Base-by-base conservation (phyloP, 2,888 invertebrate species). In the Drosophila picticornis region DNA sequence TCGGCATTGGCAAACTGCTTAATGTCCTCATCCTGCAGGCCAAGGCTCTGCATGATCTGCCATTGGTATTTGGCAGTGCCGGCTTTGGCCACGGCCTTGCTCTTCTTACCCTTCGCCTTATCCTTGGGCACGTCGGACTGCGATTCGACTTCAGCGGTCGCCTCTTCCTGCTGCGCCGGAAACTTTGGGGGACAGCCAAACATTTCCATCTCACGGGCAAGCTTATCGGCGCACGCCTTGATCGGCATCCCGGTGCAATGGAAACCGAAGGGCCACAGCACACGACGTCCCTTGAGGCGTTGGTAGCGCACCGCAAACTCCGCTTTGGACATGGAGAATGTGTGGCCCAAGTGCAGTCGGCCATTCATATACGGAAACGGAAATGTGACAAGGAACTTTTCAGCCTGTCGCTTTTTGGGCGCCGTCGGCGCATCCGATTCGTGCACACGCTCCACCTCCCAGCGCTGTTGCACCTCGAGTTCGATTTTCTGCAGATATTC, bases 291-390 rank as follows among this genome's bases (percentile, higher is more conserved):
- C 93, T 97, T 96, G 59, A 99, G 93, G n/a, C 99, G 95, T 79
- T 99, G 96, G 93, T 97, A 99, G 55, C 99, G 96, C 64, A 96
- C 95, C 19, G 98, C 96, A 95, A 98, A 99, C 97, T 99, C 99
- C 92, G 98, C 98, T 94, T 99, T 99, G 11, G 99, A 98, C 55
- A 99, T 92, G 5, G 99, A 97, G 94, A 99, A 99, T 19, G 98
- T 98, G 93, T 99, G 99, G 0, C 99, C 99, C 80, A 99, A 94
- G 95, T 99, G 99, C 63, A 99, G 95, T 53, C 98, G 95, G 13
- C 99, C 99, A 95, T 99, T 99, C 99, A 99, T 99, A 92, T 99
- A 99, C 0, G 99, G 99, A 94, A 96, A 99, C 1, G 99, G 99
- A 94, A 99, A 99, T 3, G 98, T 98, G 40, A 96, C 97, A 82